phyloP scores from a whole-genome alignment of 2,113 vertebrate genomes.

The Rhombomys opimus region DNA sequence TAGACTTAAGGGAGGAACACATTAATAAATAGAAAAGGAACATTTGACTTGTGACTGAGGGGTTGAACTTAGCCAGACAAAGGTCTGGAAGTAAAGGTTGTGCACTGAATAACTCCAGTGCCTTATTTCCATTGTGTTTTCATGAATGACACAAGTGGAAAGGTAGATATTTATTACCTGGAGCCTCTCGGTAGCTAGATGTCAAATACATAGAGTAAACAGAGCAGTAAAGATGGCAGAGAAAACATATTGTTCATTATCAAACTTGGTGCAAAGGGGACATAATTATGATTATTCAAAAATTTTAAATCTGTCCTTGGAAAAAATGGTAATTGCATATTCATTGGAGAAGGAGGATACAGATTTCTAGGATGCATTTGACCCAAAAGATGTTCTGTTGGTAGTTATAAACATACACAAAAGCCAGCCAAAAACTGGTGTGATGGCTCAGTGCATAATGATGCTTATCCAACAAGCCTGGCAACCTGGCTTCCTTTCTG shows the following conservation, averaged over 20 bases:
- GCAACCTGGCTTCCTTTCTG: neutral
- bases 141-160: neutral
- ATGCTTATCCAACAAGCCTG: neutral
- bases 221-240: too few species aligned
- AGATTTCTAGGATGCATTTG: neutral
- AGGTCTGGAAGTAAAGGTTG: neutral
- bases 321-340: neutral
- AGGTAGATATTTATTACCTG: neutral
- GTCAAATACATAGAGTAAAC: neutral
- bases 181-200: neutral
- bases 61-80: neutral
- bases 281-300: neutral
- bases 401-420: neutral
- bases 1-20: too few species aligned
- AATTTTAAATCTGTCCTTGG: neutral
- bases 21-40: neutral
- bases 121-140: neutral
- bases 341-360: neutral
- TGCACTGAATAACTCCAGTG: neutral
- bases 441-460: neutral
- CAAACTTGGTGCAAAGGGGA: neutral
- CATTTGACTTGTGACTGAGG: neutral
- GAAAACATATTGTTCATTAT: neutral
- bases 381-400: neutral
- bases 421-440: neutral